Evolutionary conservation across 35 echinoderm and acorn worm species (phyloP), one percentile per base, ranked within the genome.

Genomic region (Chiridota heheva): DNA sequence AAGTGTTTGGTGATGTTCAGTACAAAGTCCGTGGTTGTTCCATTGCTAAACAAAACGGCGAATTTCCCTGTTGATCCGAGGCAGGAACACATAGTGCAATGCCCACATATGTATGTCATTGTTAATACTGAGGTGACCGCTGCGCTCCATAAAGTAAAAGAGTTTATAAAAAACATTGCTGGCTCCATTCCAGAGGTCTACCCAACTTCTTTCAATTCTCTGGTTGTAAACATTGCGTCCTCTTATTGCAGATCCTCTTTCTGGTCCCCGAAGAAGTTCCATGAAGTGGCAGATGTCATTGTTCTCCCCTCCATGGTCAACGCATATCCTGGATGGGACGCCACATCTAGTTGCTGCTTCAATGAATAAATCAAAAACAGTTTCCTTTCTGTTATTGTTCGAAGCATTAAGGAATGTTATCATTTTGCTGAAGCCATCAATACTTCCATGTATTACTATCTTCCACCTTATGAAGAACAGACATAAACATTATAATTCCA

Each of bases 11-110:
- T 68, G 40, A 28, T 70, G 20, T 20, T 25, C 79, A 57, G 78
- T 90, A 2, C 80, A 53, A 39, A 90, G n/a, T 13, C 87, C 79
- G 42, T 90, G 87, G 30, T 84, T 62, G 35, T 90, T 84, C 78
- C 80, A 90, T 42, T 82, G 59, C 27, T 59, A 20, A 37, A 36
- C 22, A 39, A 84, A 76, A 7, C 36, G 27, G 2, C 34, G 4
- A 2, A 90, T 31, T 1, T 60, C 49, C 36, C 45, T 60, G 51
- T 90, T 64, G 4, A 90, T 42, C 25, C 87, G 60, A 42, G 87
- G 80, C 34, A 90, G 28, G 41, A 61, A 90, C 3, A 75, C 41
- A 51, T 84, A 90, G 31, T 90, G 80, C 15, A 90, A 42, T 20
- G 80, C 79, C 69, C 56, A 84, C 20, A 84, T 49, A 5, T 90